Conservation (phyloP, 2,888 invertebrate genomes). For the Leptogaster cylindrica region DNA sequence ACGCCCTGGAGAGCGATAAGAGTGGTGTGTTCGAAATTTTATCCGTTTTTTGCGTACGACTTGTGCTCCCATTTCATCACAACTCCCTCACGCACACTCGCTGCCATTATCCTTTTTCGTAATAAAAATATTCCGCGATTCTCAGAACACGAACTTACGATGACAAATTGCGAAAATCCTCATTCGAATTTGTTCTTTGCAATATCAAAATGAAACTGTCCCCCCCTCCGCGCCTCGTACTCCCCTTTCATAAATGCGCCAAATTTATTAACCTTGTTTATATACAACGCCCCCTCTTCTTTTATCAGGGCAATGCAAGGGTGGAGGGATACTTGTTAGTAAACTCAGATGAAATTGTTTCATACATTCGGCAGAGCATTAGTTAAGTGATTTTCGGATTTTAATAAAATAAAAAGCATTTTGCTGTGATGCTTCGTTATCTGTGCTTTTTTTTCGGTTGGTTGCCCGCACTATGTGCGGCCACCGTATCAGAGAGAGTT, state of each 20-base stretch:
- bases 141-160: slow-evolving; percentile 21
- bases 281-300: not conserved
- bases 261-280: slow-evolving; percentile 23
- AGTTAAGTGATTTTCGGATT: slow-evolving; percentile 47
- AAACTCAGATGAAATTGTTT: slow-evolving; percentile 31
- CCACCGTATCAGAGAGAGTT: not conserved
- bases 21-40: slow-evolving; percentile 13
- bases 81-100: not conserved
- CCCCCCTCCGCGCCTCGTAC: not conserved
- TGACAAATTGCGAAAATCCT: slow-evolving; percentile 16
- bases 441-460: slow-evolving; percentile 7
- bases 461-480: not conserved
- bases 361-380: slow-evolving; percentile 38
- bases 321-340: slow-evolving; percentile 25
- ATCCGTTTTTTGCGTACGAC: slow-evolving; percentile 18
- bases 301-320: slow-evolving; percentile 25
- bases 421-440: slow-evolving; percentile 5
- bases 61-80: not conserved
- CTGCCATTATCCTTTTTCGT: not conserved
- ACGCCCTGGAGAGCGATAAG: slow-evolving; percentile 20
- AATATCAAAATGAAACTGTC: slow-evolving; percentile 31
- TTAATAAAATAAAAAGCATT: slow-evolving; percentile 46
- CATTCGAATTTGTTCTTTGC: slow-evolving; percentile 21
- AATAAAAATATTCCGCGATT: slow-evolving; percentile 13
- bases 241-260: not conserved